Evolutionary conservation across 1,140 invertebrate genomes (phyloP).

Genomic region (Aphaenogaster ashmeadi): DNA sequence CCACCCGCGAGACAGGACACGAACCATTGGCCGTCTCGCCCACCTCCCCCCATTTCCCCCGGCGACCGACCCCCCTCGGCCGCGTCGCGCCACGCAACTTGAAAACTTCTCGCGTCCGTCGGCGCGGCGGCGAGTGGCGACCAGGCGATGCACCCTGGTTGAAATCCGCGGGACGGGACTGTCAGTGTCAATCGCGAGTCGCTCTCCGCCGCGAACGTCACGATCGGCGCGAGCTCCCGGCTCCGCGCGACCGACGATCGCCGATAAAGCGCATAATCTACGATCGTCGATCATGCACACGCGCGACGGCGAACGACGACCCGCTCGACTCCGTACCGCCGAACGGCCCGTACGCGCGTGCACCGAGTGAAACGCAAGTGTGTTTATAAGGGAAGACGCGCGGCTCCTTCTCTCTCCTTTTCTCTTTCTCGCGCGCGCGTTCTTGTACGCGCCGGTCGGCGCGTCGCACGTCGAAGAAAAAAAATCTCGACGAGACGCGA

Average conservation of each 20-base stretch:
- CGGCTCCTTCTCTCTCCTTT: not conserved
- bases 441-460: not conserved
- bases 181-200: conserved; percentile 6
- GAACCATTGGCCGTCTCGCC: conserved; percentile 28
- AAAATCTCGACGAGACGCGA: not conserved
- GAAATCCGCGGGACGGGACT: conserved; percentile 28
- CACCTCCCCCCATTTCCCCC: not conserved
- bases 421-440: not conserved
- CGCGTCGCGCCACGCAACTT: conserved; percentile 9
- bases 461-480: not conserved
- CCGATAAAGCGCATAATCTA: not conserved
- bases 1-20: not conserved
- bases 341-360: not conserved
- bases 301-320: not conserved
- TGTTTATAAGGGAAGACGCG: not conserved
- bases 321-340: not conserved
- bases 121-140: not conserved
- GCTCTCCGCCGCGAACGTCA: not conserved
- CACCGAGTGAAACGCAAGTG: conserved; percentile 17
- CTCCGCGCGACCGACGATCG: not conserved
- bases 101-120: conserved; percentile 38
- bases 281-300: conserved; percentile 47
- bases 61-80: not conserved
- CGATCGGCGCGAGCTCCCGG: not conserved
- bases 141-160: not conserved